phyloP scores from a whole-genome alignment of 2,888 invertebrate genomes.

The Melanostoma mellinum region DNA sequence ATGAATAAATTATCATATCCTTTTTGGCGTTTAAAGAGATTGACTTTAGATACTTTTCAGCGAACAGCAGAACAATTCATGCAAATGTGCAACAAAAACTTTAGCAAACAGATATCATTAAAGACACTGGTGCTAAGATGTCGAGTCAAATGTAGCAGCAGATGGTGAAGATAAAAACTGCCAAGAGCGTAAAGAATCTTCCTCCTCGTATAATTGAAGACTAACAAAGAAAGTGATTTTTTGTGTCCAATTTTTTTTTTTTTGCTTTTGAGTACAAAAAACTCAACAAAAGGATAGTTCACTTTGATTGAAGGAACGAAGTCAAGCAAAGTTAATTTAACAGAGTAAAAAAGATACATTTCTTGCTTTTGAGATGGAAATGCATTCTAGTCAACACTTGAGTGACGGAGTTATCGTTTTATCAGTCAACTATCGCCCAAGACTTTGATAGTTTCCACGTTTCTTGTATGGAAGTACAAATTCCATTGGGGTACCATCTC shows the following conservation, averaged over 20 bases:
- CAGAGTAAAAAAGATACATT: conserved; percentile 7
- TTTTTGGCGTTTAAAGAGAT: conserved; percentile 56
- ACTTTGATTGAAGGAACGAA: conserved; percentile 30
- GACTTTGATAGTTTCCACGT: too few relatives aligned
- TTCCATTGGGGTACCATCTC: too few relatives aligned
- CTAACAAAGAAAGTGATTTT: conserved; percentile 1
- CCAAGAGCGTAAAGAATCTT: conserved; percentile 14
- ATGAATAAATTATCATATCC: conserved; percentile 63
- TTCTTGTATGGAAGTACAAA: too few relatives aligned
- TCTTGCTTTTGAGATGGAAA: conserved; percentile 25
- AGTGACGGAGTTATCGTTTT: not conserved
- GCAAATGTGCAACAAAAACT: conserved; percentile 58
- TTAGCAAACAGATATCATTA: conserved; percentile 49
- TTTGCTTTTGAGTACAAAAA: not conserved
- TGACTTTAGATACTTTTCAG: conserved; percentile 50
- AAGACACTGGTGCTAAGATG: conserved; percentile 22
- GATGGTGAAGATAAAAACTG: conserved; percentile 16
- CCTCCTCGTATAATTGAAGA: conserved; percentile 3
- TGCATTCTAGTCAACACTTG: conserved; percentile 20
- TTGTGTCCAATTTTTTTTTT: conserved; percentile 1
- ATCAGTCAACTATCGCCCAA: too few relatives aligned
- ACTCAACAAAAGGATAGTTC: conserved; percentile 32
- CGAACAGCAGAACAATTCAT: conserved; percentile 30
- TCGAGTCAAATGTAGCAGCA: conserved; percentile 1
- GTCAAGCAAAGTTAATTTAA: conserved; percentile 42